Conservation (phyloP, 2,888 invertebrate species). For the Ophraella communa region DNA sequence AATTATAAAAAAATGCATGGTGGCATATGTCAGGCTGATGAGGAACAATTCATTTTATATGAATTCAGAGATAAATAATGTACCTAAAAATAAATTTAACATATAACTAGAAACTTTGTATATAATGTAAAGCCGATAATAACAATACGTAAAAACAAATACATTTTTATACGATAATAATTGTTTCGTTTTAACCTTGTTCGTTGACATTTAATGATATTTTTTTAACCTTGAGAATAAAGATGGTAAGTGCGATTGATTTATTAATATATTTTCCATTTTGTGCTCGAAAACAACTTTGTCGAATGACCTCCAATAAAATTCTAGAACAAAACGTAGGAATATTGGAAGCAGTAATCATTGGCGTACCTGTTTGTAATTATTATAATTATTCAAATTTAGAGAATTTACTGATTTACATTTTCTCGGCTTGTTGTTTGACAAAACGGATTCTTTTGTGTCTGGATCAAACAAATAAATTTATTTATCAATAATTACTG, state of each 20-base stretch:
- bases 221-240: constrained; percentile 47
- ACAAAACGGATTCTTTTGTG: not conserved
- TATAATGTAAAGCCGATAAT: constrained; percentile 12
- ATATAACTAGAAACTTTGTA: not conserved
- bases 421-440: not conserved
- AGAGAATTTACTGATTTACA: not conserved
- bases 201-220: constrained; percentile 50
- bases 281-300: constrained; percentile 41
- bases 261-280: constrained; percentile 48
- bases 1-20: too few species aligned
- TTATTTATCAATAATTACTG: too few species aligned
- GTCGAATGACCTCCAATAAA: constrained; percentile 42
- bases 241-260: constrained; percentile 49
- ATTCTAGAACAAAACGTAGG: constrained; percentile 31
- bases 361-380: not conserved
- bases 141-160: constrained; percentile 31
- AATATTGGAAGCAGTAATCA: constrained; percentile 16
- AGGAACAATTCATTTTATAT: not conserved
- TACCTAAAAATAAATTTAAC: not conserved
- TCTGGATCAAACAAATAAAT: too few species aligned
- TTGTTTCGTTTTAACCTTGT: constrained; percentile 45
- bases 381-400: not conserved
- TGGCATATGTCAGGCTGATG: too few species aligned
- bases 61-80: not conserved
- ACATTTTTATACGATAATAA: constrained; percentile 39